Conservation (phyloP, 1,140 invertebrate species). For the Cryptotermes secundus region DNA sequence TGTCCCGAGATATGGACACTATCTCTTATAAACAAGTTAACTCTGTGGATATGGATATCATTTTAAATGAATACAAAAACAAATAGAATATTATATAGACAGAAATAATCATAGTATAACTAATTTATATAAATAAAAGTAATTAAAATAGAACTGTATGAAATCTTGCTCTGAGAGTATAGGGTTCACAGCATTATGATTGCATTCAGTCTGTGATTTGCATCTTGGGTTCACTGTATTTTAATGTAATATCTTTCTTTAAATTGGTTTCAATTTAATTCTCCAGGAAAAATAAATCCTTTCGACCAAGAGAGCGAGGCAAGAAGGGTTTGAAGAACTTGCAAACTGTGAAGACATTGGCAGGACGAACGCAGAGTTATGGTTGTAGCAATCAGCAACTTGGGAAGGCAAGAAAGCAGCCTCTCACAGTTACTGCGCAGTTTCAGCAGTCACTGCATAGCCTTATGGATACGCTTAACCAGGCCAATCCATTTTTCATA, state of each 20-base stretch:
- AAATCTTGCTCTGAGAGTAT: neutral
- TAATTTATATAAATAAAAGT: neutral
- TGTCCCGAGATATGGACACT: too few relatives aligned
- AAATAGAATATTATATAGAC: too few relatives aligned
- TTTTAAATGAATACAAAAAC: too few relatives aligned
- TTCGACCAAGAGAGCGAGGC: conserved; percentile 73
- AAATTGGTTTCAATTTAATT: conserved; percentile 38
- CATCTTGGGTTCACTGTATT: too few relatives aligned
- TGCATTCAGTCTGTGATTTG: too few relatives aligned
- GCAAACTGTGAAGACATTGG: conserved; percentile 85
- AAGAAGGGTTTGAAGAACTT: conserved; percentile 85
- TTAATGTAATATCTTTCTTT: too few relatives aligned
- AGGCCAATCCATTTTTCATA: conserved; percentile 96
- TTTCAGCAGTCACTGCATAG: conserved; percentile 90
- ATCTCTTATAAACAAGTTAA: too few relatives aligned
- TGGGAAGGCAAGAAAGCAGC: conserved; percentile 79
- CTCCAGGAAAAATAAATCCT: conserved; percentile 86
- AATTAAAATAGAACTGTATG: neutral
- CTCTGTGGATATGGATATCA: too few relatives aligned
- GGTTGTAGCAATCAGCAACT: conserved; percentile 55
- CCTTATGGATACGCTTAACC: conserved; percentile 90
- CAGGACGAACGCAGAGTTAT: conserved; percentile 64
- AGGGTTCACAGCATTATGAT: too few relatives aligned
- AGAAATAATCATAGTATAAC: neutral
- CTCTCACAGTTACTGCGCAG: conserved; percentile 89